These are phyloP conservation scores for Manduca sexta DNA, from an alignment of 1,140 invertebrate genomes.

Conservation along the genomic window DNA sequence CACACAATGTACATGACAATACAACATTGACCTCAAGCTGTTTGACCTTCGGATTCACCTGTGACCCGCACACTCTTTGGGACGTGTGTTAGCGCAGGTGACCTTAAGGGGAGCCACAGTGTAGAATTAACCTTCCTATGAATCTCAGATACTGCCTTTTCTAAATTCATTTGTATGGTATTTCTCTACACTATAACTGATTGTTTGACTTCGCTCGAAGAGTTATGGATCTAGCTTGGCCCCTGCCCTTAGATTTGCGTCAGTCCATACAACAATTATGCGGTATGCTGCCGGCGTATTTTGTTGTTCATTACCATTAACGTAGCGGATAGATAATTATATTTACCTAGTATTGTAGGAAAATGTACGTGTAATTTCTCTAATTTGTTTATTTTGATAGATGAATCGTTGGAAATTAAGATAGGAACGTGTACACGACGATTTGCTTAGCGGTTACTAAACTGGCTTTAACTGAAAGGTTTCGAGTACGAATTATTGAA, in stretches of 20 bases:
- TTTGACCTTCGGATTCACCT: constrained; percentile 32
- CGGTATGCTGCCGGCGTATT: constrained; percentile 39
- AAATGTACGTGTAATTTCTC: background rate
- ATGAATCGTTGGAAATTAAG: too few relatives aligned
- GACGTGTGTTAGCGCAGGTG: constrained; percentile 31
- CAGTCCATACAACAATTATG: constrained; percentile 59
- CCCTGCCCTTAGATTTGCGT: constrained; percentile 50
- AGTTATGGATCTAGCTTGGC: constrained; percentile 56
- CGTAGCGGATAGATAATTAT: constrained; percentile 20
- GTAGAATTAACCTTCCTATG: background rate
- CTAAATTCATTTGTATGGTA: constrained; percentile 1
- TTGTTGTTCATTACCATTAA: constrained; percentile 46
- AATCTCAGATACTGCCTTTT: constrained; percentile 9
- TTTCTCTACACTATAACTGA: constrained; percentile 14
- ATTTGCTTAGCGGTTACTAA: too few relatives aligned
- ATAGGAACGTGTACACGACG: too few relatives aligned
- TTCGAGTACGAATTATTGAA: too few relatives aligned
- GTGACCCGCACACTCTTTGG: constrained; percentile 30
- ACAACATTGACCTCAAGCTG: constrained; percentile 45
- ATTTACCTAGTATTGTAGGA: background rate
- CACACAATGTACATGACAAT: constrained; percentile 47
- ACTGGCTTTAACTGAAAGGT: too few relatives aligned
- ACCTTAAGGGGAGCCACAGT: constrained; percentile 24
- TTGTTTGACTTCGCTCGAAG: constrained; percentile 15
- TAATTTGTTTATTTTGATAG: too few relatives aligned